Evolutionary conservation across 1,140 invertebrate species (phyloP), one percentile per base, ranked within the genome.

Genomic region (Drosophila kohkoa): DNA sequence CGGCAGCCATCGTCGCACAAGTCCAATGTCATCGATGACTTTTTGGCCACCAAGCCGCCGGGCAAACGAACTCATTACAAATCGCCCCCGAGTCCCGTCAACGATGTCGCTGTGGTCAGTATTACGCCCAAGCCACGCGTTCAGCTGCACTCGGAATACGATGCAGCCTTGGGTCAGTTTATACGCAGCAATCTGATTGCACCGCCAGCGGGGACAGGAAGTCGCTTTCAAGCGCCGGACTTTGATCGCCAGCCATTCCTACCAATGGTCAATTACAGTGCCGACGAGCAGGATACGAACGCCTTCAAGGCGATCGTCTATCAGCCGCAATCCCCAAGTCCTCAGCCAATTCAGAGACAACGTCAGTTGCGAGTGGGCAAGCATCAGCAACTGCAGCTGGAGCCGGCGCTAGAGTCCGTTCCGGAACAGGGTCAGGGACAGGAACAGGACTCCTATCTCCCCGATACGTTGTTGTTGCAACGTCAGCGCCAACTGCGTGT

Each of bases 201-300:
- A 4, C 65, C 76, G 1, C 76, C 83, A 5, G 32, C 32, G 7
- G 32, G 2, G 5, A 49, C 48, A 1, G 55, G 62, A 3, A 57
- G 55, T 0, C 62, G 79, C 5, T 86, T 94, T 81, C 92, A 94
- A 57, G 92, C 94, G 20, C 94, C 94, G 11, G 93, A 95, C 70
- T 94, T 94, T 49, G 91, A 93, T 64, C 93, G 94, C 11, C 94
- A 95, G 81, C 94, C 94, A 20, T 95, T 95, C 82, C 93, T 94
- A 63, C 95, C 95, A 5, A 82, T 91, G 77, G 94, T 94, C 7
- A 94, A 95, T 77, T 95, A 95, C 81, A 95, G 94, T 79, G 94
- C 94, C 46, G 94, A 94, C 5, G 94, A 94, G 68, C 93, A 94
- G 71, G 79, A 93, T 16, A 92, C 93, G 69, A 93, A 94, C 63